These are phyloP conservation scores for Theristus sp. DNA, from an alignment of 2,888 invertebrate genomes.

Conservation along the genomic window DNA sequence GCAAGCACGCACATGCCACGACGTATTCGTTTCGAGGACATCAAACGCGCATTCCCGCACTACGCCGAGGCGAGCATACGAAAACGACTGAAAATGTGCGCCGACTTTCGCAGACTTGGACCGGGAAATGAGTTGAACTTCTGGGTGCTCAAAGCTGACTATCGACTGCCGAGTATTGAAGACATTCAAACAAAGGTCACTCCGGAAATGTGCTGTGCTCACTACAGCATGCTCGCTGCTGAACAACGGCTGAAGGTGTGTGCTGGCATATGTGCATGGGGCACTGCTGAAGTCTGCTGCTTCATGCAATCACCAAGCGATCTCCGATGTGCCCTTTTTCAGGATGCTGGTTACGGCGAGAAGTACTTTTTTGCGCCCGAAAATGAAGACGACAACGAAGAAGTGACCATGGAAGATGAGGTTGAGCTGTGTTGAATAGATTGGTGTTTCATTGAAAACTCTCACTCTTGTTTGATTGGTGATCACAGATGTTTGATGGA, in stretches of 20 bases:
- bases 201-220: conserved; percentile 93
- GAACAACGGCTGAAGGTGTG: conserved; percentile 71
- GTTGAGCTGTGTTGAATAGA: conserved; percentile 22
- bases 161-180: conserved; percentile 78
- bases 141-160: conserved; percentile 36
- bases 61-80: conserved; percentile 93
- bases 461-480: too few relatives aligned
- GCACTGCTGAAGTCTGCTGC: background rate
- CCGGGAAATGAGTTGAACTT: conserved; percentile 5
- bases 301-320: background rate
- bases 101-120: conserved; percentile 86
- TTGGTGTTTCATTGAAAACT: background rate
- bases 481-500: too few relatives aligned
- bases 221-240: conserved; percentile 91
- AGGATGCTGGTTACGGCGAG: conserved; percentile 81
- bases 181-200: conserved; percentile 96
- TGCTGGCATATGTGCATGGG: too few relatives aligned
- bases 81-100: conserved; percentile 83
- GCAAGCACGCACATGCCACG: conserved; percentile 75
- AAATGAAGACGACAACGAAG: conserved; percentile 79
- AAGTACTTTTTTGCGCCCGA: conserved; percentile 84
- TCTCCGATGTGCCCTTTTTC: background rate
- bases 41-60: conserved; percentile 86
- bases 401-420: conserved; percentile 92
- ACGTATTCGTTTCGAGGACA: conserved; percentile 94